Conservation (phyloP, 2,113 vertebrate genomes). For the Plestiodon gilberti region DNA sequence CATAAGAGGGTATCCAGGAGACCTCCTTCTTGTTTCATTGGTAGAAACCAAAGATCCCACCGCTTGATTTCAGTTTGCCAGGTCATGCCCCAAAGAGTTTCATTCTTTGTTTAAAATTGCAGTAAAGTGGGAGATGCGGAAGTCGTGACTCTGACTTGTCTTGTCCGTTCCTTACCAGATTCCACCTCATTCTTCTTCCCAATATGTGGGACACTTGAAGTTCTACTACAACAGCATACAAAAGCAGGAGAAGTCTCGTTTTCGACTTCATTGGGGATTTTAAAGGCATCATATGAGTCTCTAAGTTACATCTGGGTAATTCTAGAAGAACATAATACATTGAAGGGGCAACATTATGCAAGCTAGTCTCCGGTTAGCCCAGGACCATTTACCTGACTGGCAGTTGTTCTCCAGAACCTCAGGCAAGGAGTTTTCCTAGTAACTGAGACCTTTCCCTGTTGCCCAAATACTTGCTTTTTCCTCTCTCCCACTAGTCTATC, state of each 20-base stretch:
- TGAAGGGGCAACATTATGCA: not conserved
- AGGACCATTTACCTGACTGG: not conserved
- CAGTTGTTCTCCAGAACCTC: not conserved
- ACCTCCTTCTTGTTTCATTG: not conserved
- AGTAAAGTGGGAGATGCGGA: not conserved
- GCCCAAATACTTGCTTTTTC: not conserved
- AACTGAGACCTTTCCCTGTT: not conserved
- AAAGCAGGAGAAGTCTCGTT: not conserved
- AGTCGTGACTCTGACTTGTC: not conserved
- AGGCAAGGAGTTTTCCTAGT: not conserved
- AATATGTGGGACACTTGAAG: not conserved
- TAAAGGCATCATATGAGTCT: not conserved
- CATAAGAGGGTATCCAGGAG: not conserved
- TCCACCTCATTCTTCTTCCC: not conserved
- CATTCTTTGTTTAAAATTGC: not conserved
- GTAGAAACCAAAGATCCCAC: not conserved
- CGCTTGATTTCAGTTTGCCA: not conserved
- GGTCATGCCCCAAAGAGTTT: not conserved
- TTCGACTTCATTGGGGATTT: not conserved
- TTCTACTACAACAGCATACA: not conserved
- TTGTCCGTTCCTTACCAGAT: not conserved
- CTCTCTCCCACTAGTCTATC: conserved; percentile 33
- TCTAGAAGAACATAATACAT: not conserved
- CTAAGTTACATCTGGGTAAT: not conserved
- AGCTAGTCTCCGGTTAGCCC: not conserved